Conservation (phyloP, 2,888 invertebrate genomes). For the Chrysolina haemoptera region DNA sequence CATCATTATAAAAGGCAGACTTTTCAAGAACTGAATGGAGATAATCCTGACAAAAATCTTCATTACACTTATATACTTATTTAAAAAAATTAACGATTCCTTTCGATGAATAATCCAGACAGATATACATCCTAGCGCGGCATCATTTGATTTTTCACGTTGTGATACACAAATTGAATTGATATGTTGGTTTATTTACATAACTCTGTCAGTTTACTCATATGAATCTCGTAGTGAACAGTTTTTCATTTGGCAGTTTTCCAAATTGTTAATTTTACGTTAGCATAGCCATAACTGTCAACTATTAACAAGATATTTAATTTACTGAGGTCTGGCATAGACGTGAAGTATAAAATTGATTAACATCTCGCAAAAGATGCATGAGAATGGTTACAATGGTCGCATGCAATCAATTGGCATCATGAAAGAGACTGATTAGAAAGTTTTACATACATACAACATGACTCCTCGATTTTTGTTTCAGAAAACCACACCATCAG, state of each 20-base stretch:
- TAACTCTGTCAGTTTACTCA: constrained; percentile 12
- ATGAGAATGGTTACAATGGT: background rate
- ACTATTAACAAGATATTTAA: constrained; percentile 16
- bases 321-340: background rate
- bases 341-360: constrained; percentile 4
- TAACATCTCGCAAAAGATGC: background rate
- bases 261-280: constrained; percentile 15
- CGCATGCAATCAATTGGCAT: background rate
- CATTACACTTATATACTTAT: background rate
- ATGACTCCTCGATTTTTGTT: too few species aligned
- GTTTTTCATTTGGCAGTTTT: constrained; percentile 14
- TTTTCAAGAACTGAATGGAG: too few species aligned
- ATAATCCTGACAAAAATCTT: too few species aligned
- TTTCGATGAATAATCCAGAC: background rate
- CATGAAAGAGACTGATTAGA: too few species aligned
- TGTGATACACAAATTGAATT: background rate
- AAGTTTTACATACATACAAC: too few species aligned
- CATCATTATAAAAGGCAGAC: too few species aligned
- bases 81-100: background rate
- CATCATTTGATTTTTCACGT: constrained; percentile 2
- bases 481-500: too few species aligned
- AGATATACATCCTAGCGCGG: background rate
- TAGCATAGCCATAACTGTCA: constrained; percentile 13
- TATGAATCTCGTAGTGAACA: constrained; percentile 11
- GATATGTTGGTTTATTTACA: constrained; percentile 14